Conservation (phyloP, 2,797 vertebrate genomes). For the Microctenopoma lineatum region DNA sequence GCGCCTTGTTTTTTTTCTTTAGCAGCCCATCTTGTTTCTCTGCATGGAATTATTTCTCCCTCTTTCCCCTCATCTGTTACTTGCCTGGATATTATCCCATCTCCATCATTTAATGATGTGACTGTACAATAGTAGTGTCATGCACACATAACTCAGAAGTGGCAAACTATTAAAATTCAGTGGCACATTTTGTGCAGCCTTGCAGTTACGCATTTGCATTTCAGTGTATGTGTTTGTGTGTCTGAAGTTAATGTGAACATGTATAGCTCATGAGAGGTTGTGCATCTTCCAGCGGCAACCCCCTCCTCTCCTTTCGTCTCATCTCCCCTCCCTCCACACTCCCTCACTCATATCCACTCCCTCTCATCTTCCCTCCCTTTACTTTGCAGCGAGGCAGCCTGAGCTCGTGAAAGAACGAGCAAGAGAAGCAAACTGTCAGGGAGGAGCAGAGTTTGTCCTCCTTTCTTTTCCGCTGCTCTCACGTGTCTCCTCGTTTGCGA, state of each 20-base stretch:
- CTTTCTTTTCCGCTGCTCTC: conserved; percentile 24
- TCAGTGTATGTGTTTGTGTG: background rate
- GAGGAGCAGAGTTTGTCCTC: conserved; percentile 57
- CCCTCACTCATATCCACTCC: conserved; percentile 67
- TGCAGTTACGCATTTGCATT: conserved; percentile 8
- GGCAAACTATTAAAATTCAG: background rate
- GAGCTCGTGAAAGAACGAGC: conserved; percentile 61
- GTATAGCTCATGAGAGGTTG: conserved; percentile 27
- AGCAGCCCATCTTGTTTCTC: conserved; percentile 1
- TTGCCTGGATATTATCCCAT: background rate
- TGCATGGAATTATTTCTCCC: background rate
- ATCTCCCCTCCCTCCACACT: conserved; percentile 50
- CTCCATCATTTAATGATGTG: conserved; percentile 11
- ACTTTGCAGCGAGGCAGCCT: conserved; percentile 65
- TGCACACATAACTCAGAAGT: background rate
- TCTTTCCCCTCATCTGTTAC: background rate
- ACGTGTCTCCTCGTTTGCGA: conserved; percentile 23
- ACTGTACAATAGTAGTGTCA: no score
- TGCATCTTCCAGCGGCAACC: conserved; percentile 35
- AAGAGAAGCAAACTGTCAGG: conserved; percentile 65
- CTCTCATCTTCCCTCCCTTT: conserved; percentile 69
- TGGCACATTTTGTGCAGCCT: background rate
- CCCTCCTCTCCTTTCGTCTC: conserved; percentile 50
- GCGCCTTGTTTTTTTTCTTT: no score
- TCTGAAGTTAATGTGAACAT: conserved; percentile 22